A percentile compares a stretch with the other conserved stretches of the same genome.
These are phyloP conservation scores for Dermochelys coriacea DNA, from an alignment of 2,797 vertebrate species.

Conservation along the genomic window DNA sequence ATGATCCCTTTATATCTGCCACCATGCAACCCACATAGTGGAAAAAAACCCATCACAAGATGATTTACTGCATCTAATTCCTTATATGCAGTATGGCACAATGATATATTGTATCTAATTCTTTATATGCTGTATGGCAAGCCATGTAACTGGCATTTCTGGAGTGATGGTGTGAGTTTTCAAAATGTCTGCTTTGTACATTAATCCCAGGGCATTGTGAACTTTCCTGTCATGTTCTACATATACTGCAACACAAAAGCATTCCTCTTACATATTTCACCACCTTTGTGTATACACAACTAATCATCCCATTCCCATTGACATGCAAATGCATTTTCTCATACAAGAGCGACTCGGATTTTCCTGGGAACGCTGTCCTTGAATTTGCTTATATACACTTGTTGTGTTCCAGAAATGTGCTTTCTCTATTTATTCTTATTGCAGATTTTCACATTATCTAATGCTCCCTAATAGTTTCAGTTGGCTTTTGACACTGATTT, in stretches of 20 bases:
- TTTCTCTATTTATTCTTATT: neutral
- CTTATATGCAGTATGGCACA: neutral
- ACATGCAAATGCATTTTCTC: neutral
- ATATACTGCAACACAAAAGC: neutral
- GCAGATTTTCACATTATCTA: neutral
- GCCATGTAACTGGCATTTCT: neutral
- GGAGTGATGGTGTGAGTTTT: neutral
- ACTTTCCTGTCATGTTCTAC: neutral
- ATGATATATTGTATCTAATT: neutral
- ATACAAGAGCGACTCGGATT: neutral
- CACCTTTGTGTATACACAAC: neutral
- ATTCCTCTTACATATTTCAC: neutral
- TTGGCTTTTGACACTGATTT: neutral
- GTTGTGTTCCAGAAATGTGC: neutral
- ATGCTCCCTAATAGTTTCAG: neutral
- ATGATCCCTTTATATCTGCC: neutral
- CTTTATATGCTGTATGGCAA: neutral
- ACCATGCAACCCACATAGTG: neutral
- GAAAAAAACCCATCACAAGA: neutral
- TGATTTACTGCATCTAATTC: neutral
- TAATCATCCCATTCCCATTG: neutral
- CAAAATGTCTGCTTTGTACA: slow-evolving; percentile 2
- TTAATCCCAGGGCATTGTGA: neutral
- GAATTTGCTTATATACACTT: neutral
- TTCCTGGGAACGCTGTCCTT: neutral